phyloP scores from a whole-genome alignment of 2,113 vertebrate species.

The Dendropsophus ebraccatus region DNA sequence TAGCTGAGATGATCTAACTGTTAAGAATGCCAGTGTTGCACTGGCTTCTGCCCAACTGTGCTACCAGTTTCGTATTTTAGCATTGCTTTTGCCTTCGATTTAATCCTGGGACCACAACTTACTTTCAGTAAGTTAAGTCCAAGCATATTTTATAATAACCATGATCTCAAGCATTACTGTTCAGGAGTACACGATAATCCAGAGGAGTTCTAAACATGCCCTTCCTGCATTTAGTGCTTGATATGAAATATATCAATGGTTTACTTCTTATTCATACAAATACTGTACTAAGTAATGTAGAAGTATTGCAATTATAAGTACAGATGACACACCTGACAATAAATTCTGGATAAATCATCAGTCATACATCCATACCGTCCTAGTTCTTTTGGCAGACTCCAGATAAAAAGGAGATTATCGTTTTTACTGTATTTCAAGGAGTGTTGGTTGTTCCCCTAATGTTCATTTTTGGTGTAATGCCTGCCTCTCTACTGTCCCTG shows the following conservation, averaged over 20 bases:
- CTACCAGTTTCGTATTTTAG: constrained; percentile 33
- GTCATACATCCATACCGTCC: background rate
- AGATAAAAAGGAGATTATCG: no score
- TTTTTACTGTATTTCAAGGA: no score
- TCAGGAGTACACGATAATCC: background rate
- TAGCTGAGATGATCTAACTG: background rate
- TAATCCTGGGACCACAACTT: background rate
- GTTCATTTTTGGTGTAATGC: no score
- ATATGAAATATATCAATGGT: background rate
- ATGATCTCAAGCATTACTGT: background rate
- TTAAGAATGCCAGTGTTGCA: constrained; percentile 21
- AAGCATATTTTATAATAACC: background rate
- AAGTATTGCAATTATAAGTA: background rate
- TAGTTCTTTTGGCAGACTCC: no score
- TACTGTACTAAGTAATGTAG: no score
- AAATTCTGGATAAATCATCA: background rate
- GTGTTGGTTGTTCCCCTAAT: no score
- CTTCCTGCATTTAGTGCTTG: background rate
- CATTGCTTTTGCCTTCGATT: constrained; percentile 1
- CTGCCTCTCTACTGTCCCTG: no score
- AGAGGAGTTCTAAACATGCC: background rate
- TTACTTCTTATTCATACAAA: background rate
- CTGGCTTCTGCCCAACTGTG: constrained; percentile 37
- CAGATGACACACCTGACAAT: background rate
- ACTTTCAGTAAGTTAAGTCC: background rate